A percentile compares a stretch with the other conserved stretches of the same genome.
Conservation (phyloP, 2,797 vertebrate species). For the Sebastolobus altivelis region DNA sequence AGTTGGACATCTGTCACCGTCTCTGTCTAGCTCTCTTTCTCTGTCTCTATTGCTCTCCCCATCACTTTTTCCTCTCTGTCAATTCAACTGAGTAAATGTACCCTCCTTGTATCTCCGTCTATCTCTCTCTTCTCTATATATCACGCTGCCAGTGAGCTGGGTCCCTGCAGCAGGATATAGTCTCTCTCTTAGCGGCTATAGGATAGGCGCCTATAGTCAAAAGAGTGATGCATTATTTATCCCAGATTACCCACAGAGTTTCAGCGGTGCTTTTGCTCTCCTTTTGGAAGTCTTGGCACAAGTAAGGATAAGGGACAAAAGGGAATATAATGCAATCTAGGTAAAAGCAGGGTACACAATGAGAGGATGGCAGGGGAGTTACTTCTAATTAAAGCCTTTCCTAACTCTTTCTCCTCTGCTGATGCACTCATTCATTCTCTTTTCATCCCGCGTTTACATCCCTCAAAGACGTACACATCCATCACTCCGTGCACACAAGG, state of each 20-base stretch:
- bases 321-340: constrained; percentile 45
- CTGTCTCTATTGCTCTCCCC: constrained; percentile 19
- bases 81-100: constrained; percentile 24
- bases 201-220: constrained; percentile 11
- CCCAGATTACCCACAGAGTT: constrained; percentile 38
- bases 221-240: constrained; percentile 56
- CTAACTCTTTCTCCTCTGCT: background rate
- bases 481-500: background rate
- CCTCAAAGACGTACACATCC: background rate
- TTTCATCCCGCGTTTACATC: constrained; percentile 1
- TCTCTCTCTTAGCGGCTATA: background rate
- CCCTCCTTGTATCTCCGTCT: constrained; percentile 19
- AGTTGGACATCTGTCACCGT: constrained; percentile 55
- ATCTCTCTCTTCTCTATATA: constrained; percentile 6
- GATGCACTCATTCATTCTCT: constrained; percentile 29
- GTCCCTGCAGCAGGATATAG: constrained; percentile 11
- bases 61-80: constrained; percentile 35
- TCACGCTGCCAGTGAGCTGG: constrained; percentile 26
- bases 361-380: constrained; percentile 9
- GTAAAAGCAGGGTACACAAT: constrained; percentile 48
- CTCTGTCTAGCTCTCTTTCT: constrained; percentile 11
- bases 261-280: constrained; percentile 7
- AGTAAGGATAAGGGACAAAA: constrained; percentile 11
- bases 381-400: constrained; percentile 31
- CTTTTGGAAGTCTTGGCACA: constrained; percentile 33